Evolutionary conservation across 2,888 invertebrate genomes (phyloP).

Genomic region (Meta bourneti): DNA sequence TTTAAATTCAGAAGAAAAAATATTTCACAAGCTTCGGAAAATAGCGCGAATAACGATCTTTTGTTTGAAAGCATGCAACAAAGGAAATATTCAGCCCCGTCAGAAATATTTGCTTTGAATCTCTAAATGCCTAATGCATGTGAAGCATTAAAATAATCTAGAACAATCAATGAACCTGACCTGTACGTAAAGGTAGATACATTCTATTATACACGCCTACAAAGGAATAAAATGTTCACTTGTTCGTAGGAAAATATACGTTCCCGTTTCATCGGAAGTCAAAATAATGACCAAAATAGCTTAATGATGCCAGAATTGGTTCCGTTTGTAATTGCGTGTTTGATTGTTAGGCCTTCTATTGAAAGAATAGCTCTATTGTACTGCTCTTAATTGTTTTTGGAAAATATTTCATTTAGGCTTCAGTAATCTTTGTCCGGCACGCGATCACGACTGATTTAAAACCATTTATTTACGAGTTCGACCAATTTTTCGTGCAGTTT

Average conservation of each 20-base stretch:
- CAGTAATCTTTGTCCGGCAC: slow-evolving; percentile 6
- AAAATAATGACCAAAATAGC: not conserved
- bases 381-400: slow-evolving; percentile 11
- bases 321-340: not conserved
- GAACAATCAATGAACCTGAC: not conserved
- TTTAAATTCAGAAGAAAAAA: too few species aligned
- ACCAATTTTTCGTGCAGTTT: not conserved
- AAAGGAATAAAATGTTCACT: not conserved
- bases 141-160: not conserved
- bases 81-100: too few species aligned
- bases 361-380: slow-evolving; percentile 7
- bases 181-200: not conserved
- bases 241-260: not conserved
- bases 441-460: slow-evolving; percentile 2
- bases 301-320: not conserved
- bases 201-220: not conserved
- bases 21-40: too few species aligned
- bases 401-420: slow-evolving; percentile 20
- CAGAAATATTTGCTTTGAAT: too few species aligned
- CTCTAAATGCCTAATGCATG: not conserved
- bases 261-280: not conserved
- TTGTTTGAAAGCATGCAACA: too few species aligned
- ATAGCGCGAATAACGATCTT: too few species aligned
- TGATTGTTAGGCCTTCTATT: not conserved
- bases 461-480: not conserved